phyloP scores from a whole-genome alignment of 2,888 invertebrate genomes.

The Tortricodes alternella region DNA sequence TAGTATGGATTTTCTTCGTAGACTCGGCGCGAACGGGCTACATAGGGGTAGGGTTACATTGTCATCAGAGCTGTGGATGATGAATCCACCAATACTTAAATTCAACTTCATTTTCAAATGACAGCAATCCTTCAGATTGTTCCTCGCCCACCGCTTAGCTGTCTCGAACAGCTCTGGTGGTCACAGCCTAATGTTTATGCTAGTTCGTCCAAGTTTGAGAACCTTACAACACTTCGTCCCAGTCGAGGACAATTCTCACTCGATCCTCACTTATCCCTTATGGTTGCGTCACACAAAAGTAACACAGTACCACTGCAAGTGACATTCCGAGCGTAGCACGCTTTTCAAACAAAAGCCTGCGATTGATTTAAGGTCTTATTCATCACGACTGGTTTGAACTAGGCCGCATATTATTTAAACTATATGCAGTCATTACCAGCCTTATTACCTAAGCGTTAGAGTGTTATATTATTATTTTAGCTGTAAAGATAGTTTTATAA shows the following conservation, averaged over 20 bases:
- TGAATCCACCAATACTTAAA: too few relatives aligned
- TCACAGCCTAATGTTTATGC: too few relatives aligned
- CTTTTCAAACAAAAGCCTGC: background rate
- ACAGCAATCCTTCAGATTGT: too few relatives aligned
- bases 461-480: background rate
- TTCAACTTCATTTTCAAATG: too few relatives aligned
- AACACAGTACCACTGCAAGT: background rate
- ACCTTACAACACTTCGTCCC: too few relatives aligned
- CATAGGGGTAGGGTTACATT: too few relatives aligned
- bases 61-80: too few relatives aligned
- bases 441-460: background rate
- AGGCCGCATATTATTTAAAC: constrained; percentile 3
- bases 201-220: too few relatives aligned
- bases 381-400: constrained; percentile 23
- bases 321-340: constrained; percentile 7
- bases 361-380: constrained; percentile 25
- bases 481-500: background rate
- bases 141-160: too few relatives aligned
- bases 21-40: too few relatives aligned
- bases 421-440: background rate
- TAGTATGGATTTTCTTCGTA: too few relatives aligned
- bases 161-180: too few relatives aligned
- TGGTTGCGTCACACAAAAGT: background rate
- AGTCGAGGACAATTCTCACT: background rate
- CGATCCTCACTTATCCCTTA: background rate